Percentiles rank a stretch among this genome's conserved stretches.
Conservation (phyloP, 2,797 vertebrate genomes). For the Pyrocephalus nanus region DNA sequence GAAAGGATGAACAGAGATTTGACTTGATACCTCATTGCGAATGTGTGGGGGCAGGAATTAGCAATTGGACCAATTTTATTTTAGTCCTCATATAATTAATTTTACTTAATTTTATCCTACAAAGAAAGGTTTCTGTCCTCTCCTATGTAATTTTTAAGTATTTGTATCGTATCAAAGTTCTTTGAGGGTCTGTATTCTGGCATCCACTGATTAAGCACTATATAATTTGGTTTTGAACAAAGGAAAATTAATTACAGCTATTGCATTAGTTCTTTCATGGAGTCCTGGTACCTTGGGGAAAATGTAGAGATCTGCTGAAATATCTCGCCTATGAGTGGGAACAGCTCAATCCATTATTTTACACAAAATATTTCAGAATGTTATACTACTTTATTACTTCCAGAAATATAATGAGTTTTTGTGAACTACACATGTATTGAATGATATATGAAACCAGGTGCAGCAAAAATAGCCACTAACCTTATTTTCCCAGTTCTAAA, state of each 20-base stretch:
- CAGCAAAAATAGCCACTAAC: not conserved
- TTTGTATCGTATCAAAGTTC: not conserved
- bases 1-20: not conserved
- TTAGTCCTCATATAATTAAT: not conserved
- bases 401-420: not conserved
- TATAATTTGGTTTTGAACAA: conserved; percentile 27
- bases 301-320: not conserved
- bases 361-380: conserved; percentile 12
- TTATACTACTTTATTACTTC: not conserved
- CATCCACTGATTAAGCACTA: not conserved
- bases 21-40: not conserved
- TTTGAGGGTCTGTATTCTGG: not conserved
- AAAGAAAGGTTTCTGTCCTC: not conserved
- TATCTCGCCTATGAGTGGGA: not conserved
- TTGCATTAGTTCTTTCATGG: not conserved
- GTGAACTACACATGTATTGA: not conserved
- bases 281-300: not conserved
- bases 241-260: conserved; percentile 28
- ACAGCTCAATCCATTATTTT: not conserved
- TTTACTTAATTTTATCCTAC: not conserved
- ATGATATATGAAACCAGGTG: not conserved
- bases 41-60: not conserved
- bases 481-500: not conserved
- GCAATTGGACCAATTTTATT: not conserved
- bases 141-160: not conserved